These are phyloP conservation scores for Saiga tatarica DNA, from an alignment of 2,113 vertebrate genomes.

Conservation along the genomic window DNA sequence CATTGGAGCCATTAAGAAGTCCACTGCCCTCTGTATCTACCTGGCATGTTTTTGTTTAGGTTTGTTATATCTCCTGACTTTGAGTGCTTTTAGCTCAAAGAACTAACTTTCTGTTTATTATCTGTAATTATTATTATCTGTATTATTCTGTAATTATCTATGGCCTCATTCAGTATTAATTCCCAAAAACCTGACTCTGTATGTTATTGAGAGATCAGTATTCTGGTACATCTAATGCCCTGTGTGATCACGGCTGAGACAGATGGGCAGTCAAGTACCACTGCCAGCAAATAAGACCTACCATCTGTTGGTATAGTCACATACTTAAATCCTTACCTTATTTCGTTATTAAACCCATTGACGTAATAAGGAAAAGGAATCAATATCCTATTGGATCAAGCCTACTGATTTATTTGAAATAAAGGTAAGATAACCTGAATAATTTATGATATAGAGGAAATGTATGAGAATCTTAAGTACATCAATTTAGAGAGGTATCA, in stretches of 20 bases:
- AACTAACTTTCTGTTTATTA: conserved; percentile 16
- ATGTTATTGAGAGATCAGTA: conserved; percentile 45
- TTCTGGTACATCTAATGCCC: conserved; percentile 61
- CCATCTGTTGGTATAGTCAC: conserved; percentile 52
- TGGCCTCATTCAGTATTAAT: conserved; percentile 42
- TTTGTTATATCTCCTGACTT: conserved; percentile 38
- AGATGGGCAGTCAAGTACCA: conserved; percentile 42
- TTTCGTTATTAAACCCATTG: conserved; percentile 31
- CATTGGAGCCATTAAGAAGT: conserved; percentile 28
- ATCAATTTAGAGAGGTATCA: conserved; percentile 31
- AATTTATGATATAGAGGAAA: background rate
- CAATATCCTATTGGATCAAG: background rate
- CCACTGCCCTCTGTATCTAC: background rate
- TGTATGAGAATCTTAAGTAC: background rate
- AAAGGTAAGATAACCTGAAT: background rate
- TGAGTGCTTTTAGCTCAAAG: background rate
- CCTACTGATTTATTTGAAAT: conserved; percentile 24
- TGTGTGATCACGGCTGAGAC: conserved; percentile 11
- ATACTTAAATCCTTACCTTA: conserved; percentile 27
- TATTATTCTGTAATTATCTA: conserved; percentile 4
- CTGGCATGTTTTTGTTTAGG: background rate
- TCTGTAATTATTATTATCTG: no score
- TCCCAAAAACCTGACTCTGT: conserved; percentile 17
- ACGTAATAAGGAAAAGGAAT: conserved; percentile 30
- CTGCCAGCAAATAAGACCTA: conserved; percentile 48